phyloP scores from a whole-genome alignment of 2,113 vertebrate species.

The Cinclus cinclus region DNA sequence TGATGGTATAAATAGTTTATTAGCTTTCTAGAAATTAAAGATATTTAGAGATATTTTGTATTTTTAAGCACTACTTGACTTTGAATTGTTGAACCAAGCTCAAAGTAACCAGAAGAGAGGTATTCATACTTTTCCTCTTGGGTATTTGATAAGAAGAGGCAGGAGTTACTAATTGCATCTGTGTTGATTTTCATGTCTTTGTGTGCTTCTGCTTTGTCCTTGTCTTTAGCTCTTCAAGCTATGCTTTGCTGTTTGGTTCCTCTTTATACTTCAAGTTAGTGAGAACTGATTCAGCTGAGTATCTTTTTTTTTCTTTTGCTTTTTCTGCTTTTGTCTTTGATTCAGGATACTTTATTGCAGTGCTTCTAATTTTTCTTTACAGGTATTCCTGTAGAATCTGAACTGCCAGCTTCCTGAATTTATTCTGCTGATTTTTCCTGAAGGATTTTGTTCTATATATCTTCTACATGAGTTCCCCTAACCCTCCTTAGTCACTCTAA shows the following conservation, averaged over 20 bases:
- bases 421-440: neutral
- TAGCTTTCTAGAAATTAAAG: neutral
- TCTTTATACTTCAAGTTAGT: neutral
- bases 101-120: neutral
- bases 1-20: neutral
- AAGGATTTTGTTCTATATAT: neutral
- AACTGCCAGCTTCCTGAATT: neutral
- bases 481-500: neutral
- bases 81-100: neutral
- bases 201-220: neutral
- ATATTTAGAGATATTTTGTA: neutral
- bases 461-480: neutral
- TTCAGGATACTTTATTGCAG: neutral
- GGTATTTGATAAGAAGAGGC: neutral
- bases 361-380: neutral
- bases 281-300: neutral
- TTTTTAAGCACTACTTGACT: neutral
- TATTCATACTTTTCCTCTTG: neutral
- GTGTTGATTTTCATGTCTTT: neutral
- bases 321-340: neutral
- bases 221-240: neutral
- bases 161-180: neutral
- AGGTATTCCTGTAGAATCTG: neutral
- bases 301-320: neutral
- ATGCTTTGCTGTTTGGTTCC: neutral